These are phyloP conservation scores for Ips nitidus DNA, from an alignment of 1,140 invertebrate species.

Conservation along the genomic window DNA sequence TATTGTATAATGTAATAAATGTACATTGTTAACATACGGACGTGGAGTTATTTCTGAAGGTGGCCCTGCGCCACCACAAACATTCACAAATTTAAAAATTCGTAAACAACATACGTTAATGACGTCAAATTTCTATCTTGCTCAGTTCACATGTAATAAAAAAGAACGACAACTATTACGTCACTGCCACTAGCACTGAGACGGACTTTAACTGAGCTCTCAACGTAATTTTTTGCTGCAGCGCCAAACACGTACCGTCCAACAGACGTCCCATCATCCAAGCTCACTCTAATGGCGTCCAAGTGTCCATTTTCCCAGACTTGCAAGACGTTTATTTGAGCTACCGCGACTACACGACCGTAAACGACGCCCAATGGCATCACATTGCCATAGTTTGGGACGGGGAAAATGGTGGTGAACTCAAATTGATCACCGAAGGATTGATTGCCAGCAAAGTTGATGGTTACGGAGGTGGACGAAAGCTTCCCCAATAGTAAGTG, in stretches of 20 bases:
- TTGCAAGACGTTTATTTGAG: conserved; percentile 87
- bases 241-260: conserved; percentile 75
- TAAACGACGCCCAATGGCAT: conserved; percentile 97
- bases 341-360: conserved; percentile 87
- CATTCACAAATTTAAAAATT: no score
- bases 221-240: conserved; percentile 47
- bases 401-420: conserved; percentile 77
- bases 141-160: no score
- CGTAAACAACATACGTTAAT: no score
- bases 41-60: no score
- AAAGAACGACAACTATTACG: no score
- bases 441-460: conserved; percentile 88
- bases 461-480: conserved; percentile 77
- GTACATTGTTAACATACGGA: no score
- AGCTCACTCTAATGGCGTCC: conserved; percentile 86
- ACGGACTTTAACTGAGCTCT: no score
- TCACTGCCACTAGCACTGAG: no score
- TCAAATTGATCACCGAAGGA: conserved; percentile 89
- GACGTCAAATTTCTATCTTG: no score
- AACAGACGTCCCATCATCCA: conserved; percentile 81
- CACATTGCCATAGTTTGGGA: conserved; percentile 94
- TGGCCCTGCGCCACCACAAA: no score
- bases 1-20: no score
- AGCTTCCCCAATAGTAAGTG: conserved; percentile 76
- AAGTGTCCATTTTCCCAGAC: conserved; percentile 85